Base-by-base conservation (phyloP, 2,113 vertebrate species). In the Meriones unguiculatus region DNA sequence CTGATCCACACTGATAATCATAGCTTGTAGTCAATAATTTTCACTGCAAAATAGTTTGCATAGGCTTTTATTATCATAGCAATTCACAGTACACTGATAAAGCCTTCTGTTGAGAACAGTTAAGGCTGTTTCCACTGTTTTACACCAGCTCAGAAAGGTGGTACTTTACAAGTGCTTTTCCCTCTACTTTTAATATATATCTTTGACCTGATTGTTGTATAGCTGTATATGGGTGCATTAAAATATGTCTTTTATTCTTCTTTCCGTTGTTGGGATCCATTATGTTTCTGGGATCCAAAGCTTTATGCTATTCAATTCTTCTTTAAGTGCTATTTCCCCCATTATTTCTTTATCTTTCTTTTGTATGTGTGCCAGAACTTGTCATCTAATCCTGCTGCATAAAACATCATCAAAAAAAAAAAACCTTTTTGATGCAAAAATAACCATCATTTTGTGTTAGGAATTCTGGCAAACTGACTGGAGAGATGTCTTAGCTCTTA, bases 251-350 rank as follows among this genome's bases (percentile, higher is more conserved):
- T 90, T 86, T 89, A 57, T 89, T 65, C 67, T 77, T 0, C 41
- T 82, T 94, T 67, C 86, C 75, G n/a, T 96, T 50, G 7, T 72
- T 82, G 38, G 4, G 18, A 90, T 92, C 77, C 65, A 64, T 70
- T 89, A 82, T 15, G 41, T 22, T 89, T 82, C 75, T 12, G 7
- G 14, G 54, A 95, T 59, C 18, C 50, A 95, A 82, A 24, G 32
- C 81, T 54, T 82, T 20, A 25, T 2, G 10, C 38, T 15, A 91
- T 38, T 95, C 32, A 92, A n/a, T 57, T 82, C n/a, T 89, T 89
- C 62, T 75, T 92, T 93, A 84, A 82, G 38, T 94, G 64, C 28
- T 73, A 35, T 13, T 17, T 76, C 59, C 35, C 50, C 90, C 5
- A 90, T 88, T 76, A 41, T 85, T 90, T 92, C 30, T 57, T 64